These are phyloP conservation scores for Pandemis corylana DNA, from an alignment of 2,888 invertebrate species.

Conservation along the genomic window DNA sequence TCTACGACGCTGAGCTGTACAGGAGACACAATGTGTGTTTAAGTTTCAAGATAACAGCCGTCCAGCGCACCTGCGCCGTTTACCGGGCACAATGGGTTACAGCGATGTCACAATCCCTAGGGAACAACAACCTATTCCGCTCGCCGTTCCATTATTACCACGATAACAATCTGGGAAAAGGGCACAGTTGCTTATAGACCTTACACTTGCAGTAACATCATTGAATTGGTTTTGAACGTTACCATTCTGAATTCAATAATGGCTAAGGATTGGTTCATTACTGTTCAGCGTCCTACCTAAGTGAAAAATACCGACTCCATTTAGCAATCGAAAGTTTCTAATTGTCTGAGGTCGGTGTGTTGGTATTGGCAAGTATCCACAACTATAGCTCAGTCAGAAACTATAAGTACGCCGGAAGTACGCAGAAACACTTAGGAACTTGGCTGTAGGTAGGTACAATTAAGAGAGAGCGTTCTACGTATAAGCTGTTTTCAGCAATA, in stretches of 20 bases:
- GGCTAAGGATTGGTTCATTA: neutral
- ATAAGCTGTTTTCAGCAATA: no score
- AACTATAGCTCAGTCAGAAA: neutral
- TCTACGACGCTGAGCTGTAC: neutral
- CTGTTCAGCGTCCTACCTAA: neutral
- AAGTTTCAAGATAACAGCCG: conserved; percentile 21
- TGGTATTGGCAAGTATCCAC: neutral
- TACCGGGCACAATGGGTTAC: conserved; percentile 18
- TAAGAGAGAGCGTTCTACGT: neutral
- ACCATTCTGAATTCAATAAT: conserved; percentile 7
- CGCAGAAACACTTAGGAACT: neutral
- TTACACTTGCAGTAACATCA: conserved; percentile 1
- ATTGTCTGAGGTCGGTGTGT: neutral
- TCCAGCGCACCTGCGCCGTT: conserved; percentile 10
- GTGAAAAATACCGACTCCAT: neutral
- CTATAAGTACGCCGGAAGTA: no score
- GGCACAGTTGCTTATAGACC: neutral
- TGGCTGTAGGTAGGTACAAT: neutral
- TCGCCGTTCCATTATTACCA: conserved; percentile 35
- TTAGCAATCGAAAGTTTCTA: neutral
- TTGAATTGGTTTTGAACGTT: conserved; percentile 8
- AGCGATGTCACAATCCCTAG: conserved; percentile 21
- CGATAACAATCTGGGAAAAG: conserved; percentile 18
- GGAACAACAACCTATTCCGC: conserved; percentile 27
- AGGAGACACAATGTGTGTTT: conserved; percentile 15